Base-by-base conservation (phyloP, 2,797 vertebrate species). In the Ctenopoma kingsleyae region DNA sequence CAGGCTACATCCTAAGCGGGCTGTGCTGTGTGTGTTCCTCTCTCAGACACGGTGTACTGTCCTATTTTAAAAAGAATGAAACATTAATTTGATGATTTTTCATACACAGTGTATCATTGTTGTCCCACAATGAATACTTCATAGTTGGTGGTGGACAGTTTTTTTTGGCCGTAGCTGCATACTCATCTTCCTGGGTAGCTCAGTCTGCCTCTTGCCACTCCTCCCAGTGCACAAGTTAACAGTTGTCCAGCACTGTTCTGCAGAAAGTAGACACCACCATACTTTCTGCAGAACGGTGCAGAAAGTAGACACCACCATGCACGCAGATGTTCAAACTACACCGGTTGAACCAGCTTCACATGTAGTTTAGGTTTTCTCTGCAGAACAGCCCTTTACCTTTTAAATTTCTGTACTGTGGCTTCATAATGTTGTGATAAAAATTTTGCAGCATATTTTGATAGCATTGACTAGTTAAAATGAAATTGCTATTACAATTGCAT, bases 151-250 rank as follows among this genome's bases (percentile, higher is more conserved):
- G 55, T 43, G 48, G 57, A 49, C 36, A 20, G 6, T 7, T 13
- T 27, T 20, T 40, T 60, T 48, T 38, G 66, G 63, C 58, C 41
- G 54, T 27, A 23, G 44, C 53, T 74, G 61, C 68, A 56, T 47
- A 30, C 8, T 77, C 64, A 66, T 47, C 64, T 66, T 60, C 20
- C 15, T 32, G n/a, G 68, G 43, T 55, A 57, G 57, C 71, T 71
- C 63, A n/a, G 48, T 49, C 23, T 32, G 56, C 47, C 72, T 65
- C 51, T 5, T 27, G 25, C 5, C 25, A 27, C 25, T 4, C 25
- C 67, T 63, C 62, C 59, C 73, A 61, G 71, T 35, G 40, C 38
- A 12, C 52, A 10, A 48, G 49, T 60, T 56, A 78, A 12, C 44
- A n/a, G 60, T 64, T 76, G 72, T 61, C 69, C 57, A 67, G 60